phyloP scores from a whole-genome alignment of 2,888 invertebrate genomes.

The Chymomyza fuscimana region DNA sequence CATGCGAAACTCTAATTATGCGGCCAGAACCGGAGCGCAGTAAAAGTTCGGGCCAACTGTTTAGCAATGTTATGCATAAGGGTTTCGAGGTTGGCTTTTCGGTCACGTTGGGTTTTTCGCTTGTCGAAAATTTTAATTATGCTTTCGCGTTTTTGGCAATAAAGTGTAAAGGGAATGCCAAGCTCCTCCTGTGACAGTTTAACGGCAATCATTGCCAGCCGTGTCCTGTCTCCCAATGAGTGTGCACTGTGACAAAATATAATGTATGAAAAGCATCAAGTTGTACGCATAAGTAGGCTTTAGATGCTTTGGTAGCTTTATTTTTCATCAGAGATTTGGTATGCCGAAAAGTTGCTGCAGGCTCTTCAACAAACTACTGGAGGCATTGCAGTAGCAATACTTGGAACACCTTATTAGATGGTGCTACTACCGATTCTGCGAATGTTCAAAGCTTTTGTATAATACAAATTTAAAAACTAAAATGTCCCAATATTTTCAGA shows the following conservation, averaged over 20 bases:
- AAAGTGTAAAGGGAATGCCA: constrained; percentile 23
- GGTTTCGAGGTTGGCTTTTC: constrained; percentile 27
- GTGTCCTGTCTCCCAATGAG: background rate
- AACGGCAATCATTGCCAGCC: background rate
- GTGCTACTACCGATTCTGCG: too few species aligned
- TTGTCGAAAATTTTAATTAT: constrained; percentile 25
- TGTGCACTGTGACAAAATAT: background rate
- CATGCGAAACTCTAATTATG: constrained; percentile 35
- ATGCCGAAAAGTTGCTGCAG: too few species aligned
- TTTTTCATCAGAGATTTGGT: background rate
- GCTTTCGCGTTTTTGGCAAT: constrained; percentile 21
- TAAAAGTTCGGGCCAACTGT: background rate
- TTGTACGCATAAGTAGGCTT: background rate
- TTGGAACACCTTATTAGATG: too few species aligned
- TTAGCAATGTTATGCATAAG: constrained; percentile 30
- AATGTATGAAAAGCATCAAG: background rate
- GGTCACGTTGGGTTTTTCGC: background rate
- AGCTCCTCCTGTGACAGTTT: constrained; percentile 15
- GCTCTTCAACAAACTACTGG: too few species aligned
- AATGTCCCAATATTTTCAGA: too few species aligned
- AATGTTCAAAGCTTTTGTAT: too few species aligned
- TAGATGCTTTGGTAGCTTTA: background rate
- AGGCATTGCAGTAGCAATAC: too few species aligned
- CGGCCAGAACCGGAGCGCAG: background rate
- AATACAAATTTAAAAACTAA: too few species aligned